Base-by-base conservation (phyloP, 2,113 vertebrate genomes). In the Tetrao urogallus region DNA sequence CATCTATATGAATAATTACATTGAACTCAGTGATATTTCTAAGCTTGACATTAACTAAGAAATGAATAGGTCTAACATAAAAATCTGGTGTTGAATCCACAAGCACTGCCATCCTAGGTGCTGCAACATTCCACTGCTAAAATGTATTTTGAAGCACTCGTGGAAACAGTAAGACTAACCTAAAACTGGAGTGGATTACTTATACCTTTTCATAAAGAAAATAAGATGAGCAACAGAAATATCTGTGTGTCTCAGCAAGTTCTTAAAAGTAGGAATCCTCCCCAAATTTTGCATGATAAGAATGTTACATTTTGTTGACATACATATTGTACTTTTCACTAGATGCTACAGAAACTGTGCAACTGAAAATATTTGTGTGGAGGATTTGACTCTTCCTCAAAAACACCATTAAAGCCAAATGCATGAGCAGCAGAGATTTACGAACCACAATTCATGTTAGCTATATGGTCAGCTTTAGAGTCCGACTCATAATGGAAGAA, bases 401-500 rank as follows among this genome's bases (percentile, higher is more conserved):
- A 78, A 34, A 69, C 34, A 65, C 48, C 54, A 74, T 56, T 88
- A 47, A 92, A 96, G 89, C 54, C 19, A 88, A 78, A 0, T 40
- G 24, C 45, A 61, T 54, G 43, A 92, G 85, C 81, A 94, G 91
- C 32, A 79, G 79, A 87, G 94, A 38, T 91, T 95, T 94, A 36
- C 70, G 90, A 90, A 92, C 96, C 96, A 60, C 69, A 64, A 58
- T 88, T 96, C 64, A 94, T 82, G 56, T 58, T 87, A 93, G 86
- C 72, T 67, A 72, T 38, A 91, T n/a, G 93, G 58, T 94, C 90
- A 96, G 85, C 13, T 72, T 85, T 82, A 34, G 82, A 80, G 92
- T 96, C 71, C 80, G 94, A 92, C 86, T 92, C 50, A n/a, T 92
- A 95, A 96, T 70, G 71, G 73, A 97, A 48, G 83, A 82, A 47